Base-by-base conservation (phyloP, 2,113 vertebrate genomes). In the Hippocampus zosterae region DNA sequence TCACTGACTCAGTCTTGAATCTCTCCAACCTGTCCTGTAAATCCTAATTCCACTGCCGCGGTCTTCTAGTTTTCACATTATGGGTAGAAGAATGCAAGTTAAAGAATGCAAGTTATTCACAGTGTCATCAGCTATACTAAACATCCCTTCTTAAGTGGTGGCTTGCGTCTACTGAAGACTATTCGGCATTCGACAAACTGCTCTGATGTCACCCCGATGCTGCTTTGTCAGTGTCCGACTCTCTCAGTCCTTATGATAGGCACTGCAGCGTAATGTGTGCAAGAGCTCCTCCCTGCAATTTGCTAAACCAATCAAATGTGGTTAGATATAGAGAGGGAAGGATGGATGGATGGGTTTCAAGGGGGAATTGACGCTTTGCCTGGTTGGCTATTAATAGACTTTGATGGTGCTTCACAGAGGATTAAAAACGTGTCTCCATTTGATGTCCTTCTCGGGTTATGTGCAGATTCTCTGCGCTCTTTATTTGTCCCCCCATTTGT, bases 231-330 rank as follows among this genome's bases (percentile, higher is more conserved):
- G 79, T 75, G 76, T 67, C 77, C 83, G 61, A 68, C 75, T 81
- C 82, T 85, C 81, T 80, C 75, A 71, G 78, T 79, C 82, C 73
- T 82, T 84, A 83, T 81, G 82, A 75, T 75, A 80, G 83, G 76
- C 84, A 89, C 87, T 89, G 89, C 88, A 89, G 83, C 83, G 87
- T 87, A 84, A 84, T 85, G 79, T 81, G 75, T 84, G 75, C 82
- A 79, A 77, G 81, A 33, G 80, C 85, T 87, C 87, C 89, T 84
- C 87, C 89, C 87, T 82, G 81, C 83, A 85, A 79, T 74, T 70
- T 60, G 70, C 73, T 77, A 79, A 83, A 81, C 89, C 87, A 88
- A 90, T 89, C 82, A 85, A 53, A 88, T 81, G 72, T 76, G 73
- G 75, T 72, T n/a, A 7, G 60, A 78, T 87, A 79, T 71, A 75